Evolutionary conservation across 2,113 vertebrate species (phyloP), one percentile per base, ranked within the genome.

Genomic region (Nanorana parkeri): DNA sequence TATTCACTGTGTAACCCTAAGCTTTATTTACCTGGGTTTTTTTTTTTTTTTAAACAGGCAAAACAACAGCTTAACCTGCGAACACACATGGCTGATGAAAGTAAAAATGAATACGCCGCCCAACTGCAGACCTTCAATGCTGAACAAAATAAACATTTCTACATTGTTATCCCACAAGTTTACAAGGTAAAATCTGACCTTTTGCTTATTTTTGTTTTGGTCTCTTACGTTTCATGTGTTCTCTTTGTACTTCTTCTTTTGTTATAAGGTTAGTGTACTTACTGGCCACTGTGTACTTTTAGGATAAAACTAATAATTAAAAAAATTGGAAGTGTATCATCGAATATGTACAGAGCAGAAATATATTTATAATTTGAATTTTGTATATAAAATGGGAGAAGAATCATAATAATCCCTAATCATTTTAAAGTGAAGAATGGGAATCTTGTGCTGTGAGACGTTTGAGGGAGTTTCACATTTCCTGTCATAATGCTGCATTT

Each of bases 81-180:
- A 64, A 99, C 95, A 0, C 97, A 98, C 74, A 96, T 95, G 94
- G 97, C 96, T 8, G 97, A 99, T 67, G 97, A 99, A 88, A 98
- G 97, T 85, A 99, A 99, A 93, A 99, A 99, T 15, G 97, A 99
- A 81, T 99, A 99, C 67, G 98, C 98, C 3, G 95, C 97, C 72
- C 97, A 99, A 41, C 93, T 99, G 56, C 98, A 99, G 85, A 97
- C 94, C 89, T 99, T 97, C 75, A 99, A 99, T 83, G 93, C 90
- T 0, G 98, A 99, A 65, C 98, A 99, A 87, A 96, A 98, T 92
- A 99, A 98, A 86, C 97, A 99, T 91, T 99, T 96, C 90, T 95
- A 98, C 74, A 91, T 94, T 64, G 92, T 97, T 83, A 97, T 99
- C 88, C 98, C 98, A 81, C 96, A 97, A 89, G 97, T 99, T 89